Evolutionary conservation across 2,888 invertebrate genomes (phyloP), one percentile per base, ranked within the genome.

Genomic region (Tenthredo distinguenda): DNA sequence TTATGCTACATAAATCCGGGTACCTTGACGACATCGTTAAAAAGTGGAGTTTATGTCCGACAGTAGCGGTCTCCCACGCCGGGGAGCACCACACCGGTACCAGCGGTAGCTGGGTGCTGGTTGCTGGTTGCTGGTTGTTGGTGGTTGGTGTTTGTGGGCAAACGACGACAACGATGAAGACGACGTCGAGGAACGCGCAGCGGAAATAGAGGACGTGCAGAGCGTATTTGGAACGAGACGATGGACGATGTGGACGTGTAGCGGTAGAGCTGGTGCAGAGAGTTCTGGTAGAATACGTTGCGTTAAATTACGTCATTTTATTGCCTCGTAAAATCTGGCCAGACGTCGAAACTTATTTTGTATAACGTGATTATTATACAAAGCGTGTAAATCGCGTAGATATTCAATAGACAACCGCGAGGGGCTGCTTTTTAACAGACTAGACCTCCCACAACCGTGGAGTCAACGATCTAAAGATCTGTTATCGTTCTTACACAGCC

Each of bases 291-390:
- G 77, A 83, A 84, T 87, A 86, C 87, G 86, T 87, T 87, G 87
- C 87, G 87, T 87, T 86, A 87, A 88, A 88, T 88, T 88, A 88
- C 88, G 87, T 83, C 86, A 87, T 88, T 88, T 88, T 88, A 88
- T 88, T 88, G 85, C 87, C 87, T 87, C 87, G 87, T 87, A 88
- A 88, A 88, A 86, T 86, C 85, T 84, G 86, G 84, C 82, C 34
- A 68, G 83, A 68, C 81, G 81, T 81, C 58, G 84, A 86, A 86
- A 87, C 87, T 87, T 87, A 86, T 86, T 85, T 85, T 74, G 84
- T 76, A 82, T 84, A 87, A 85, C 87, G 85, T 76, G 84, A 84
- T 79, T 85, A 86, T 87, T 87, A 87, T 87, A 87, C 87, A 85
- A 81, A 84, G 86, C 86, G 86, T 86, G 86, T 86, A 84, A 83